Base-by-base conservation (phyloP, 2,888 invertebrate genomes). In the Bedellia somnulentella region DNA sequence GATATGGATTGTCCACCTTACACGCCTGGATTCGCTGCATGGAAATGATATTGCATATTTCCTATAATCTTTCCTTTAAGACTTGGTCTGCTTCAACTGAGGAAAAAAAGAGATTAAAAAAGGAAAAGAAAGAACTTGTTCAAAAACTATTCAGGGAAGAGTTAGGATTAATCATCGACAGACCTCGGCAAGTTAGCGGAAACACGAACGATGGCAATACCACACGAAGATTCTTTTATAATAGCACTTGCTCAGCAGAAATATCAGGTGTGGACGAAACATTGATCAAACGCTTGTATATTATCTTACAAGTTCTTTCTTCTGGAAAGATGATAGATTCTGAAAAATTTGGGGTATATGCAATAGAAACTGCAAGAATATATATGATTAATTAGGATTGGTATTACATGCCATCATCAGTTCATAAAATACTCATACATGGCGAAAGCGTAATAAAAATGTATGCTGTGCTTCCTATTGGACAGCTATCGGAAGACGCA, bases 231-330 rank as follows among this genome's bases (percentile, higher is more conserved):
- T 45, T 46, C 33, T 47, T 47, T 29, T 27, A 29, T 32, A 40
- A 47, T 35, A 9, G 35, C 11, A 24, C 34, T 27, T 16, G 32
- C 17, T 39, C 44, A 25, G 36, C 42, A 22, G 28, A 33, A 22
- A 52, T 51, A 32, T 47, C 47, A 5, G 47, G 46, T 9, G 35
- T 54, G 3, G 35, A 48, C 33, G 33, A 36, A 32, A 32, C 39
- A 14, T 34, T 50, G 15, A 44, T 49, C 15, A 18, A 17, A 23
- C 26, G 15, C 14, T 9, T 31, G 4, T n/a, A 25, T 2, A 14
- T 14, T 5, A 31, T 31, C 11, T 18, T 31, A 3, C 11, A 14
- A 4, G 18, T 8, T 5, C 12, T 31, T 3, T 18, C 14, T 8
- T 10, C 3, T 23, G 31, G 31, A 8, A n/a, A 21, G 5, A 10